Evolutionary conservation across 2,113 vertebrate species (phyloP), one percentile per base, ranked within the genome.

Genomic region (Proterorhinus semilunaris): DNA sequence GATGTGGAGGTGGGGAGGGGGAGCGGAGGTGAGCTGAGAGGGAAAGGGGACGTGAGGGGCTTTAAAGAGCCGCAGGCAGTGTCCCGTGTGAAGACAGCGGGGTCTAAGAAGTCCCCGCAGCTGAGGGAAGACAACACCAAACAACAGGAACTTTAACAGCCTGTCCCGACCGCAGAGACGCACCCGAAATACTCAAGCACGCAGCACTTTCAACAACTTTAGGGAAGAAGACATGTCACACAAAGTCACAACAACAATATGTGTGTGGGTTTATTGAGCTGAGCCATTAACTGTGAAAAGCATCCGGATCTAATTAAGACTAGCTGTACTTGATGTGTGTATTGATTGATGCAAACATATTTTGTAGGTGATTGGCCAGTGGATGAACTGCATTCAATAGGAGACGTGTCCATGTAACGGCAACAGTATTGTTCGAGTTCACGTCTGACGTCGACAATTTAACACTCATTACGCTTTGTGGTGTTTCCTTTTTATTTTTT

Each of bases 131-230:
- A 83, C 78, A 73, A 80, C 74, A 86, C 79, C 76, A 83, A 82
- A 86, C 77, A 85, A 86, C 83, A 83, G 80, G 73, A 82, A 89
- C 84, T 81, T 78, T 80, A 84, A 84, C 79, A 74, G 70, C 68
- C 61, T 83, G 81, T 86, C 81, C 74, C 67, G 81, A 36, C 70
- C 74, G 78, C 75, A 74, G 81, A 82, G 85, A 83, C 71, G 74
- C 69, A 82, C 65, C 46, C 72, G 58, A 62, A 81, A 78, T 70
- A 81, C 76, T 61, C 74, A 75, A 72, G 80, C 74, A 75, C 70
- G 80, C 71, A 72, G 67, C 74, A 69, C 69, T 71, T 79, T 77
- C 69, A 73, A 68, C 49, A 72, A 72, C 79, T 79, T 67, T 76
- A 74, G 13, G 17, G 36, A 76, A 58, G 74, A 70, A 66, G 45